Evolutionary conservation across 1,140 invertebrate species (phyloP).

Genomic region (Oreohelix idahoensis): DNA sequence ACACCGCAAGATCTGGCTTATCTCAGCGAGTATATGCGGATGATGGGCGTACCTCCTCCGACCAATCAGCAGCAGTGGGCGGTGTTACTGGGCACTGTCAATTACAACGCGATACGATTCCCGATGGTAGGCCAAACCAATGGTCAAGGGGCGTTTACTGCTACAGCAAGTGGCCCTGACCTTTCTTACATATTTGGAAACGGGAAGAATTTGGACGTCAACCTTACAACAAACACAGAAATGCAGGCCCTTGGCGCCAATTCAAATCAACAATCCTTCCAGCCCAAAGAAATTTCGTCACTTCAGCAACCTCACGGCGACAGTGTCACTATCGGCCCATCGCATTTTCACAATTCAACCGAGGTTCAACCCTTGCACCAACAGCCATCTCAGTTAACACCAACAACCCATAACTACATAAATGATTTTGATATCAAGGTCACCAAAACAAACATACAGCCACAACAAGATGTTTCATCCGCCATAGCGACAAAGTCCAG

Average conservation of each 20-base stretch:
- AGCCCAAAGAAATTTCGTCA: not conserved
- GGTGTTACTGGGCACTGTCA: slow-evolving; percentile 45
- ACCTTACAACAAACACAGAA: not conserved
- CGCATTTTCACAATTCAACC: not conserved
- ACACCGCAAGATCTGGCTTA: slow-evolving; percentile 49
- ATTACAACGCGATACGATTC: not conserved
- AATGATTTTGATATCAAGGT: not conserved
- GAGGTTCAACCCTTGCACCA: not conserved
- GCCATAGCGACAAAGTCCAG: not conserved
- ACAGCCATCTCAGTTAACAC: not conserved
- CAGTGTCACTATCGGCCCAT: not conserved
- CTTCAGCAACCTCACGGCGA: too few relatives aligned
- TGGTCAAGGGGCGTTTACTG: not conserved
- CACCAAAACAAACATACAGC: not conserved
- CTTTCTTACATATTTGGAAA: not conserved
- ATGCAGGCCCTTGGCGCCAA: not conserved
- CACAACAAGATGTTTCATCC: not conserved
- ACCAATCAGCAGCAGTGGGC: slow-evolving; percentile 52
- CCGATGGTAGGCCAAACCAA: not conserved
- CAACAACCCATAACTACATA: not conserved
- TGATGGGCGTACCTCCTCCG: slow-evolving; percentile 53
- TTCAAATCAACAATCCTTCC: not conserved
- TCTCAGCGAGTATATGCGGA: slow-evolving; percentile 59
- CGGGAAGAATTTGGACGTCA: not conserved
- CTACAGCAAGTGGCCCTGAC: not conserved